Evolutionary conservation across 2,888 invertebrate species (phyloP), one percentile per base, ranked within the genome.

Genomic region (Drosophila falleni): DNA sequence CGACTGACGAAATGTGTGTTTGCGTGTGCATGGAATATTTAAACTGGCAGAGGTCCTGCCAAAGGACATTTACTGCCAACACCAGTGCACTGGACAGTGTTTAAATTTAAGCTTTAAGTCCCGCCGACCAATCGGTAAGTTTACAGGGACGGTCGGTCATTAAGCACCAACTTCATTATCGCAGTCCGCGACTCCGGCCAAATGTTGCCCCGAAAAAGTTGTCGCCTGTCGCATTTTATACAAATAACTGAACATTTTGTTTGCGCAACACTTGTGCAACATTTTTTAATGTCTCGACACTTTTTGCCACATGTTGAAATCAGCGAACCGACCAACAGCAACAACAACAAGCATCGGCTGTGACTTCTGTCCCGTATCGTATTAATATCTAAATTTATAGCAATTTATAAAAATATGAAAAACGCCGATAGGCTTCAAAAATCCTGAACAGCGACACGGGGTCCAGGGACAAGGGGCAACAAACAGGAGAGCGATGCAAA

Each of bases 361-460:
- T 77, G 83, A 83, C 88, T 83, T 83, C 80, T 88, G 83, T 86
- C 85, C 82, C 81, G 76, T 86, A 88, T 89, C 87, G 89, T 75
- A 87, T 87, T 89, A 87, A 87, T 87, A 89, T 87, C 89, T 89
- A 89, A 87, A 87, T 87, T 88, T 89, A 87, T 87, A 88, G 89
- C 89, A 89, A 86, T 87, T 89, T 87, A 86, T 89, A 87, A 89
- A 89, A 87, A 89, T 89, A 87, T 81, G 88, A 86, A 87, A 85
- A 87, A 73, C 72, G 81, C 66, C 73, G 66, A 71, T 71, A 63
- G 64, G 76, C 64, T 65, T 64, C 55, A 68, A 79, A 77, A 62
- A 64, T 51, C 61, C 47, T 47, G 31, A n/a, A 51, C 63, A 54
- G 59, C 44, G 41, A 42, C 33, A 15, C n/a, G 31, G 16, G 42